Evolutionary conservation across 92 coral and sea anemone species (phyloP).

Genomic region (Umimayanthus kanabou): DNA sequence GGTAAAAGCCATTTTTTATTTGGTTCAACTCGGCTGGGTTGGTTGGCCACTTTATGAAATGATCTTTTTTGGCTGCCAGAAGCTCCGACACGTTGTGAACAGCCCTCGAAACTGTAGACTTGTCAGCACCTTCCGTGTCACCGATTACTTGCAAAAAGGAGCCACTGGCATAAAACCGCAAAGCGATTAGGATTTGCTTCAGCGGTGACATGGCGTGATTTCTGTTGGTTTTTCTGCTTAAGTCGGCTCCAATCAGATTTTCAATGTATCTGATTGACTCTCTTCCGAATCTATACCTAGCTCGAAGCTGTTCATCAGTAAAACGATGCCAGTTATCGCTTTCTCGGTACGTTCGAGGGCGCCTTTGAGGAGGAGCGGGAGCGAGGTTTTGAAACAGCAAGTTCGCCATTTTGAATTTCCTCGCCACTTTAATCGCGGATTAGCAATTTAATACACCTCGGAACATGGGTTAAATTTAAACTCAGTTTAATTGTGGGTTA

Average conservation of each 20-base stretch:
- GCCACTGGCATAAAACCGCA: conserved; percentile 59
- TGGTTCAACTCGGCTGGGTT: too few relatives aligned
- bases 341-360: conserved; percentile 38
- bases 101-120: conserved; percentile 51
- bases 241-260: conserved; percentile 39
- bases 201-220: conserved; percentile 45
- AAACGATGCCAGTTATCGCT: not conserved
- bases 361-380: conserved; percentile 23
- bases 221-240: conserved; percentile 43
- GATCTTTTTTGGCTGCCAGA: conserved; percentile 3
- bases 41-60: conserved; percentile 42
- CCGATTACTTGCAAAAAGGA: conserved; percentile 56
- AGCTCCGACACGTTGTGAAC: conserved; percentile 18
- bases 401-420: conserved; percentile 1
- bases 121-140: conserved; percentile 54
- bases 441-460: not conserved
- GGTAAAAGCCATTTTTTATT: not conserved
- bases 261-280: conserved; percentile 45
- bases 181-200: conserved; percentile 50
- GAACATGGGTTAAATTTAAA: not conserved
- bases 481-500: not conserved
- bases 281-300: conserved; percentile 45
- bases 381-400: not conserved
- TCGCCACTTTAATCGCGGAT: not conserved
- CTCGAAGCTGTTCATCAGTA: conserved; percentile 31